A percentile compares a stretch with the other conserved stretches of the same genome.
Conservation (phyloP, 23 tunicate species). For the Botrylloides violaceus region DNA sequence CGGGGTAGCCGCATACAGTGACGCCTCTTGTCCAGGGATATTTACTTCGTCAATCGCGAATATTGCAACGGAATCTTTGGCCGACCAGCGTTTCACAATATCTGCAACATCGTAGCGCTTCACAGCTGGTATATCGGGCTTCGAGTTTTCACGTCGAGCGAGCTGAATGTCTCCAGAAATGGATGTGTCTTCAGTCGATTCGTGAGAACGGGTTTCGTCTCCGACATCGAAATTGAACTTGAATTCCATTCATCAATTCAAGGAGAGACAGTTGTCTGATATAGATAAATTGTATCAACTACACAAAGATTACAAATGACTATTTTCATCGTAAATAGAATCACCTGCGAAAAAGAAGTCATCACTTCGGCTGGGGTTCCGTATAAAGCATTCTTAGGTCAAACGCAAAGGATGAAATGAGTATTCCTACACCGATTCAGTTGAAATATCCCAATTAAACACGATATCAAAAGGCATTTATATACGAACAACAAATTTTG, state of each 20-base stretch:
- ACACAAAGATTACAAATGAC: not conserved
- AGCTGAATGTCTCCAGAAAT: not conserved
- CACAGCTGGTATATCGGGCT: not conserved
- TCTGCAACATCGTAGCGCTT: not conserved
- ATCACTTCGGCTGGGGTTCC: no score
- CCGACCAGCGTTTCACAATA: not conserved
- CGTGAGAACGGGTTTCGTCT: not conserved
- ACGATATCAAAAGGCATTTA: no score
- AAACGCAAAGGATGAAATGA: no score
- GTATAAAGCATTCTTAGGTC: no score
- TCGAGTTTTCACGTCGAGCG: not conserved
- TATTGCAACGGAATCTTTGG: not conserved
- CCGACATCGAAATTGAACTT: conserved; percentile 18
- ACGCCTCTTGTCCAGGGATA: not conserved
- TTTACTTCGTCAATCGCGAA: not conserved
- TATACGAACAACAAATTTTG: no score
- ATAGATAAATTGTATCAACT: not conserved
- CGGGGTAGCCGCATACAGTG: not conserved
- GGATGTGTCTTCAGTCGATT: not conserved
- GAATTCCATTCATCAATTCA: conserved; percentile 6
- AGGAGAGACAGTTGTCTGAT: not conserved
- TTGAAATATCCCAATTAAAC: no score
- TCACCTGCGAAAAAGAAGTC: no score
- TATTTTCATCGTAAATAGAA: no score
- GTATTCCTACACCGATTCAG: no score